A percentile compares a stretch with the other conserved stretches of the same genome.
Conservation (phyloP, 1,140 invertebrate species). For the Oppia nitens region DNA sequence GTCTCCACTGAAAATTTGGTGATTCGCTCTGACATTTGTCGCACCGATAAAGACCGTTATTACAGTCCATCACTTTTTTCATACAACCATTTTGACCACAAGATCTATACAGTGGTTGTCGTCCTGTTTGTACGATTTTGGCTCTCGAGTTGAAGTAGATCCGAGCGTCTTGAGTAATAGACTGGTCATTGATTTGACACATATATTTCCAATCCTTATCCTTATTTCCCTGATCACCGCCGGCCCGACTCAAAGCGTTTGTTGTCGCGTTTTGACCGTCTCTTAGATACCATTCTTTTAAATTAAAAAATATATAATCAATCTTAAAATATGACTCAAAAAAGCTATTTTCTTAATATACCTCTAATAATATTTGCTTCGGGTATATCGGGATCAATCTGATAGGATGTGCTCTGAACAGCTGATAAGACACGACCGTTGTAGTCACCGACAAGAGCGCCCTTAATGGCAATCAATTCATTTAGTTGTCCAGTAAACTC, state of each 20-base stretch:
- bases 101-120: constrained; percentile 71
- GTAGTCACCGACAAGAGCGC: constrained; percentile 51
- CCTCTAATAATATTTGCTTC: neutral
- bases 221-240: constrained; percentile 23
- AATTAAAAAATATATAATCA: constrained; percentile 24
- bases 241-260: constrained; percentile 30
- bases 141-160: constrained; percentile 58
- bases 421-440: constrained; percentile 36
- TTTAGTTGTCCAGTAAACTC: constrained; percentile 55
- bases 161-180: constrained; percentile 43
- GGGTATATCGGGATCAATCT: constrained; percentile 52
- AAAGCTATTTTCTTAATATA: constrained; percentile 26
- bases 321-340: constrained; percentile 60
- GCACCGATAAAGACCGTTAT: constrained; percentile 61
- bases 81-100: constrained; percentile 57
- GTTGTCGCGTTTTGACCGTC: constrained; percentile 39
- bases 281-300: constrained; percentile 67
- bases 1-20: constrained; percentile 65
- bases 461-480: constrained; percentile 68
- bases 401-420: constrained; percentile 27
- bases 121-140: constrained; percentile 45
- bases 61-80: constrained; percentile 75
- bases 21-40: constrained; percentile 79
- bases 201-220: neutral
- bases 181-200: constrained; percentile 30